phyloP scores from a whole-genome alignment of 37 sponge, comb jelly and placozoan genomes.

The Aphrocallistes beatrix region DNA sequence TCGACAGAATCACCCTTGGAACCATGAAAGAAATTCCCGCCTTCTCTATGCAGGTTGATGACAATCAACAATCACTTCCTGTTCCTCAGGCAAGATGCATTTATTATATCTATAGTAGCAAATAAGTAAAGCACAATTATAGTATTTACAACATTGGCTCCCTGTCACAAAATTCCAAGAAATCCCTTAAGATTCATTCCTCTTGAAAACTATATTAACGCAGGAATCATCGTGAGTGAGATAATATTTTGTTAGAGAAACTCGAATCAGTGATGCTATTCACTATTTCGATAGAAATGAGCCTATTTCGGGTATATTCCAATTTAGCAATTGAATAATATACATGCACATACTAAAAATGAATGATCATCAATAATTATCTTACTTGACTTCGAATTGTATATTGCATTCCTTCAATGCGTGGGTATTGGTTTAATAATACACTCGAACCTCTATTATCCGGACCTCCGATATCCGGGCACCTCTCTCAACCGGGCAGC shows the following conservation, averaged over 20 bases:
- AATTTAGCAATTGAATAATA: neutral
- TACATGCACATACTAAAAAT: too few species aligned
- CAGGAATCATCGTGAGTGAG: neutral
- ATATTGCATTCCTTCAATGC: neutral
- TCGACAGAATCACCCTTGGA: too few species aligned
- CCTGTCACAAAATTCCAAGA: neutral
- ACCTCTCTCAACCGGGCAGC: too few species aligned
- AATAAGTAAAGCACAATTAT: neutral
- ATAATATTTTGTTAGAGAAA: neutral
- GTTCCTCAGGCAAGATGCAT: neutral
- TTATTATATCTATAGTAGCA: neutral
- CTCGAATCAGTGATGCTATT: neutral
- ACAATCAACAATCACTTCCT: neutral
- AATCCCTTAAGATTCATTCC: neutral
- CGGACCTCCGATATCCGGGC: too few species aligned
- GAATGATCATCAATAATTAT: too few species aligned
- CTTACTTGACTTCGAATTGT: neutral
- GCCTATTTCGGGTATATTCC: neutral
- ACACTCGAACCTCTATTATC: too few species aligned
- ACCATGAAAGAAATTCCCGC: too few species aligned
- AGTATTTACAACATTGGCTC: neutral
- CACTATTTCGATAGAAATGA: neutral
- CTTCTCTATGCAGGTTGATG: neutral
- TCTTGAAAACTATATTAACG: neutral
- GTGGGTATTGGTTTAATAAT: neutral